These are phyloP conservation scores for Phalacrocorax brasilianus DNA, from an alignment of 2,113 vertebrate species.

Conservation along the genomic window DNA sequence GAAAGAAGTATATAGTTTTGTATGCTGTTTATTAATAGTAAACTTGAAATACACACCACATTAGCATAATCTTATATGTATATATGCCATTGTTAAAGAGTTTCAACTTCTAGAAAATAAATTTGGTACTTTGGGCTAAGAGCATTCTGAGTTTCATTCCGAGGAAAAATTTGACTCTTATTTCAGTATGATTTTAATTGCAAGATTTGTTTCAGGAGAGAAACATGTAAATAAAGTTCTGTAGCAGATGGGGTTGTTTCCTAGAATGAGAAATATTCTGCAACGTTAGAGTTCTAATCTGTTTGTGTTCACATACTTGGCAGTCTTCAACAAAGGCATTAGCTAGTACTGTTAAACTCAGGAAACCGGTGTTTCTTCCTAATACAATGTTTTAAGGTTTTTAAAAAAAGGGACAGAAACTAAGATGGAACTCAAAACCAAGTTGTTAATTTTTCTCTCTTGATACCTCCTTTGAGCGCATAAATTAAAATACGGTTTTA, in stretches of 20 bases:
- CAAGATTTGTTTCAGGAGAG: not conserved
- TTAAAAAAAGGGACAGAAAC: not conserved
- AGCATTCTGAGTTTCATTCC: not conserved
- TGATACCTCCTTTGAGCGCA: not conserved
- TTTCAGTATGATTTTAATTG: not conserved
- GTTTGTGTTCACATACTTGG: not conserved
- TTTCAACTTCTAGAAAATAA: not conserved
- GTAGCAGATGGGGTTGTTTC: not conserved
- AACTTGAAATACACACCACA: not conserved
- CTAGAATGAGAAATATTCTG: not conserved
- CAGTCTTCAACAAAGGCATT: not conserved
- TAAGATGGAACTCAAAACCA: not conserved
- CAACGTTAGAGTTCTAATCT: not conserved
- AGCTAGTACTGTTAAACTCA: not conserved
- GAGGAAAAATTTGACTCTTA: not conserved
- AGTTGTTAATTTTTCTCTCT: not conserved
- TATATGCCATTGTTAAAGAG: not conserved
- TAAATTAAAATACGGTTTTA: not conserved
- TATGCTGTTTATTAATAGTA: not conserved
- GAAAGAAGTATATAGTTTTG: not conserved
- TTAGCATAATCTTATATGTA: not conserved
- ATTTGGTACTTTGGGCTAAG: not conserved
- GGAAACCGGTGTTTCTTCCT: not conserved
- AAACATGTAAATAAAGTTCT: not conserved
- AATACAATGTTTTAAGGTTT: not conserved